Conservation (phyloP, 2,888 invertebrate species). For the Agrotis clavis region DNA sequence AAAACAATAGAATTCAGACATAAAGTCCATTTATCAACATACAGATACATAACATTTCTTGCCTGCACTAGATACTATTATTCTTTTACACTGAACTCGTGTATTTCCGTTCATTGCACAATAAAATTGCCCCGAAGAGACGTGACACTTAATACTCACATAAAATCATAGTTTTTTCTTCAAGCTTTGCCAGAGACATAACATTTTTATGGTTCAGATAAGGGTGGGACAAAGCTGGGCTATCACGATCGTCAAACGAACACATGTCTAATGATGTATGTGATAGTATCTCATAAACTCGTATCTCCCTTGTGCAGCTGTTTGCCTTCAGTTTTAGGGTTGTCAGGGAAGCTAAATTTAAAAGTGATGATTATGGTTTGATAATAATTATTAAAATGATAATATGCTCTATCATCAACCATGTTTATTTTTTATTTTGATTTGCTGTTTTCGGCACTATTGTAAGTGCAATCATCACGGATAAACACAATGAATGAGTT, state of each 20-base stretch:
- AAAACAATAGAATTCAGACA: background rate
- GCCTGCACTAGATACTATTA: background rate
- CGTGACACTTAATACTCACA: constrained; percentile 57
- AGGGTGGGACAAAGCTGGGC: constrained; percentile 56
- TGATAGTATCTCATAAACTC: constrained; percentile 66
- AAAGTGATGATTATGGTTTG: background rate
- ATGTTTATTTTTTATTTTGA: too few relatives aligned
- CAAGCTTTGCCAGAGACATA: constrained; percentile 54
- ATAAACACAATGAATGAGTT: too few relatives aligned
- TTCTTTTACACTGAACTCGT: constrained; percentile 22
- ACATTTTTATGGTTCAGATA: constrained; percentile 66
- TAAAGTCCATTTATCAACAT: constrained; percentile 12
- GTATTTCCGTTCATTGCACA: constrained; percentile 40
- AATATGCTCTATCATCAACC: too few relatives aligned
- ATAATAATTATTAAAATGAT: constrained; percentile 9
- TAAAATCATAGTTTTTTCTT: constrained; percentile 61
- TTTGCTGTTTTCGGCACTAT: too few relatives aligned
- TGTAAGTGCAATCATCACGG: too few relatives aligned
- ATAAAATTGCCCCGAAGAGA: constrained; percentile 47
- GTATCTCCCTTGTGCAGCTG: constrained; percentile 58
- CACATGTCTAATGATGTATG: constrained; percentile 68
- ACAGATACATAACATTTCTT: background rate
- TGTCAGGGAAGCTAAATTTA: constrained; percentile 10
- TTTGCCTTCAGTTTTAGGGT: constrained; percentile 35
- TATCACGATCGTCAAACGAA: constrained; percentile 63